Conservation (phyloP, 2,888 invertebrate species). For the Heliconius hortense region DNA sequence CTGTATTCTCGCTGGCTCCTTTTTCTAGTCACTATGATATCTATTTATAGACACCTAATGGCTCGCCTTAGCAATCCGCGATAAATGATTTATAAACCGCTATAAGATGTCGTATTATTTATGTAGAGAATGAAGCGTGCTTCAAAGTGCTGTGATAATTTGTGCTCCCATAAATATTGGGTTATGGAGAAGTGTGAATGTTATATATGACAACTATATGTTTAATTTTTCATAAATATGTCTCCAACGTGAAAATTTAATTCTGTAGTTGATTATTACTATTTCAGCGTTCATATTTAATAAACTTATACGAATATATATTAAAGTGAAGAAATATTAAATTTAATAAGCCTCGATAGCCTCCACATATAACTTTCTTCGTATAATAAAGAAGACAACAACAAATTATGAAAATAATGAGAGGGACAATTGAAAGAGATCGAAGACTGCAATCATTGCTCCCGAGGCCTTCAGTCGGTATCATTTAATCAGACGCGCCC, state of each 20-base stretch:
- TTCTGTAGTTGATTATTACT: background rate
- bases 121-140: conserved; percentile 36
- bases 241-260: background rate
- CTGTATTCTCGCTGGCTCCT: conserved; percentile 61
- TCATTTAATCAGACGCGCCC: conserved; percentile 54
- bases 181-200: conserved; percentile 9
- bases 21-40: conserved; percentile 43
- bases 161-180: conserved; percentile 34
- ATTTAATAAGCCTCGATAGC: background rate
- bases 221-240: conserved; percentile 11
- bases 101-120: conserved; percentile 36
- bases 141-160: conserved; percentile 40
- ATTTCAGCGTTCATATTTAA: background rate
- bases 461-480: conserved; percentile 39
- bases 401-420: conserved; percentile 5
- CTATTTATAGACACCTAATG: conserved; percentile 40
- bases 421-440: conserved; percentile 8
- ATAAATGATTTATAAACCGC: conserved; percentile 49
- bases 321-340: background rate
- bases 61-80: conserved; percentile 49
- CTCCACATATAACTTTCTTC: background rate
- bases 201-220: conserved; percentile 19
- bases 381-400: background rate
- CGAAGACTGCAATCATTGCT: conserved; percentile 18
- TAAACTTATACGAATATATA: background rate